phyloP scores from a whole-genome alignment of 2,797 vertebrate species.

The Pyrrhura leucotis region DNA sequence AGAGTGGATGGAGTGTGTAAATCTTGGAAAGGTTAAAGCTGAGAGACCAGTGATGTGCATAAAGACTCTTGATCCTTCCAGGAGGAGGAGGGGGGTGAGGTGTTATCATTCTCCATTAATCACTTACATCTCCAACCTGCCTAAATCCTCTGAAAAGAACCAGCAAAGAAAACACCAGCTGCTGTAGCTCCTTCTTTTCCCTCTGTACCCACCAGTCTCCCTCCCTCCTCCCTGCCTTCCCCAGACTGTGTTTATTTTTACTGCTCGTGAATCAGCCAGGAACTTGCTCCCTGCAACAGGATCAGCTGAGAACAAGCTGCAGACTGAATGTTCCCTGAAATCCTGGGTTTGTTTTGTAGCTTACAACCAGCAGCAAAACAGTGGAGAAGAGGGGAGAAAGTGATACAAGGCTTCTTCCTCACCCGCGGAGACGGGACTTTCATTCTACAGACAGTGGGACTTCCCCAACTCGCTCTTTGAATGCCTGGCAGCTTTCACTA shows the following conservation, averaged over 20 bases:
- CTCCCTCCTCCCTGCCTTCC: slow-evolving; percentile 54
- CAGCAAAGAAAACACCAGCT: slow-evolving; percentile 74
- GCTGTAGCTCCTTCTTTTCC: slow-evolving; percentile 66
- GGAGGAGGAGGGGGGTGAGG: slow-evolving; percentile 45
- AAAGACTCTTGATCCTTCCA: slow-evolving; percentile 57
- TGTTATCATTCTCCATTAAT: slow-evolving; percentile 70
- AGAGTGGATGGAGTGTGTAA: slow-evolving; percentile 44
- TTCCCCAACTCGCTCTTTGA: slow-evolving; percentile 16
- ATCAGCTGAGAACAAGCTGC: slow-evolving; percentile 71
- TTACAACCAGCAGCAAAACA: slow-evolving; percentile 34
- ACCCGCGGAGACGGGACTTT: background rate
- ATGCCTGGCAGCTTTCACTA: background rate
- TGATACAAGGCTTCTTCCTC: slow-evolving; percentile 6
- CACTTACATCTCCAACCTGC: slow-evolving; percentile 68
- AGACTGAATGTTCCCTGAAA: slow-evolving; percentile 59
- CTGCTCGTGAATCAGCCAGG: slow-evolving; percentile 69
- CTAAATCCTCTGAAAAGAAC: slow-evolving; percentile 68
- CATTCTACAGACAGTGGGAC: background rate
- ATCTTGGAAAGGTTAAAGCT: slow-evolving; percentile 57
- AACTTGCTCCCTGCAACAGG: slow-evolving; percentile 63
- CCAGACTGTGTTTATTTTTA: slow-evolving; percentile 73
- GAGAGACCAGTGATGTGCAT: slow-evolving; percentile 40
- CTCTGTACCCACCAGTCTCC: slow-evolving; percentile 43
- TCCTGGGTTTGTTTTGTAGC: slow-evolving; percentile 53
- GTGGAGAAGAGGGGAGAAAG: slow-evolving; percentile 45